Conservation (phyloP, 2,797 vertebrate species). For the Chrysocyon brachyurus region DNA sequence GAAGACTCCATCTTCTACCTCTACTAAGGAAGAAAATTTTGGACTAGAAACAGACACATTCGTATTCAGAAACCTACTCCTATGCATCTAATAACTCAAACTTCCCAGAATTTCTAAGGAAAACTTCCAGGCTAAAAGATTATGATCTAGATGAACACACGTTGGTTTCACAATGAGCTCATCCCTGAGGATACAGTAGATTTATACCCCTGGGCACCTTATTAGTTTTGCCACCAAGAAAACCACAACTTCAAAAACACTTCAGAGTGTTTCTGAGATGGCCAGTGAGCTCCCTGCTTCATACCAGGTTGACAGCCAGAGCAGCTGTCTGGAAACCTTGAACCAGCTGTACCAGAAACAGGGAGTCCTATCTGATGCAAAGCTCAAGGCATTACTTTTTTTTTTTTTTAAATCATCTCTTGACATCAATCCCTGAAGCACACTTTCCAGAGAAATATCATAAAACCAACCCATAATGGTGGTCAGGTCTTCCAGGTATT, state of each 20-base stretch:
- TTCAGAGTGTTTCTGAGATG: neutral
- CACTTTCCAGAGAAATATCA: too few relatives aligned
- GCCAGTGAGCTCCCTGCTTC: neutral
- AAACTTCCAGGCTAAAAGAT: neutral
- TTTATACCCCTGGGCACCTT: neutral
- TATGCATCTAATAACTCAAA: neutral
- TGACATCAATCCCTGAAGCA: neutral
- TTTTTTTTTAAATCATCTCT: too few relatives aligned
- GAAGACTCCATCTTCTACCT: neutral
- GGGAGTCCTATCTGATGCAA: neutral
- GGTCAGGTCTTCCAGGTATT: neutral
- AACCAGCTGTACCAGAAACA: neutral
- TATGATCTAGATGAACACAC: neutral
- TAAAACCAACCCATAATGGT: neutral
- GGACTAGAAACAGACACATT: neutral
- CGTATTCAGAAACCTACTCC: neutral
- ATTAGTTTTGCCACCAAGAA: neutral
- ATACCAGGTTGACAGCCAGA: neutral
- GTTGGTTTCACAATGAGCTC: neutral
- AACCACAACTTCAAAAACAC: neutral
- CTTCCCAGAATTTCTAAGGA: neutral
- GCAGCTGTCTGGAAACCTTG: neutral
- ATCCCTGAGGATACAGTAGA: neutral
- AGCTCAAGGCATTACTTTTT: neutral
- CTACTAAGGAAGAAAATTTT: neutral